Evolutionary conservation across 2,113 vertebrate genomes (phyloP).

Genomic region (cattle (Bos taurus)): DNA sequence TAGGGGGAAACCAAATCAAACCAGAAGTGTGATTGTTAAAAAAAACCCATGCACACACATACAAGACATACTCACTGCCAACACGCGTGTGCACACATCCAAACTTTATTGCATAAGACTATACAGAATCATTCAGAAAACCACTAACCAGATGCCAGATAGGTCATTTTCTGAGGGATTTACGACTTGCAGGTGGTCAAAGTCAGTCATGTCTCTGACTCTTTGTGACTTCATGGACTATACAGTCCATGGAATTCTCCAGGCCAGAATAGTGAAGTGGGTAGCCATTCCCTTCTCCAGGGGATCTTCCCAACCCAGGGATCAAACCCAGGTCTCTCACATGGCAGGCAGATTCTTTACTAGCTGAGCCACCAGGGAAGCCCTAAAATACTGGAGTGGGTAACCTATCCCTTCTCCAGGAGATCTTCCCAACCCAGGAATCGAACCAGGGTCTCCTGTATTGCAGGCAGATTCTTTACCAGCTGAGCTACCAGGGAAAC

Average conservation of each 20-base stretch:
- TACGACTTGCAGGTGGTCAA: neutral
- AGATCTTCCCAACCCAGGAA: neutral
- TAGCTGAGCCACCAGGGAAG: neutral
- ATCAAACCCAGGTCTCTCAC: neutral
- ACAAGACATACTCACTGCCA: neutral
- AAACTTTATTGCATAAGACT: neutral
- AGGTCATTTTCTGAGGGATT: neutral
- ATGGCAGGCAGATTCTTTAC: neutral
- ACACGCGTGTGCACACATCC: neutral
- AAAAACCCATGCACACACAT: rapidly evolving
- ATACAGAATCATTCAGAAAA: neutral
- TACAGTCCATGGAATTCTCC: neutral
- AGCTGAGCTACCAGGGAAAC: neutral
- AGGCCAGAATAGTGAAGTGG: neutral
- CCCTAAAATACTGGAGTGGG: neutral
- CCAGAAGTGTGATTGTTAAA: neutral
- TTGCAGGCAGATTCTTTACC: neutral
- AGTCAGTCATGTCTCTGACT: neutral
- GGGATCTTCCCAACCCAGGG: neutral
- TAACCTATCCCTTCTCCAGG: neutral
- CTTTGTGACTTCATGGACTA: neutral
- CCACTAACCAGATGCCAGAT: neutral
- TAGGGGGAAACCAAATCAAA: neutral
- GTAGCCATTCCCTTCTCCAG: rapidly evolving
- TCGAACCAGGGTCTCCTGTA: neutral